These are phyloP conservation scores for Gari tellinella DNA, from an alignment of 2,888 invertebrate species.

Conservation along the genomic window DNA sequence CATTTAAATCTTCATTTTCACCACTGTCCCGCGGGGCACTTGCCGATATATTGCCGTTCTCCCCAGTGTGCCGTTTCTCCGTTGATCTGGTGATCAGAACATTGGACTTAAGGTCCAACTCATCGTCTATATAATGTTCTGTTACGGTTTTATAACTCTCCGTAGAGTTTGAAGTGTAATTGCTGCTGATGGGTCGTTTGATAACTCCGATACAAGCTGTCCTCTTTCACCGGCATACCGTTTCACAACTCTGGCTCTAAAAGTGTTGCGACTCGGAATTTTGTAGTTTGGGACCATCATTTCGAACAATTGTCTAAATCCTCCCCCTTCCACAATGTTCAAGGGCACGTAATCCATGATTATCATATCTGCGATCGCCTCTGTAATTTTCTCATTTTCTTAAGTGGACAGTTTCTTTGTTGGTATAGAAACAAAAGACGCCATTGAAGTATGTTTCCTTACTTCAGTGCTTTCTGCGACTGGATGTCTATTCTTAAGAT, in stretches of 20 bases:
- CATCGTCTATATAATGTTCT: slow-evolving; percentile 3
- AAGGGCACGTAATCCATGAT: neutral
- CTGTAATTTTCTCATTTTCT: neutral
- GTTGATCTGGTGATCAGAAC: slow-evolving; percentile 20
- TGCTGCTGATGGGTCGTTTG: slow-evolving; percentile 1
- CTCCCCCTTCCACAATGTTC: neutral
- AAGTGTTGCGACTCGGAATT: slow-evolving; percentile 14
- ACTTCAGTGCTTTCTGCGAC: too few species aligned
- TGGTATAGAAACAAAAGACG: too few species aligned
- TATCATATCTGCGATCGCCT: neutral
- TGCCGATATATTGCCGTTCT: too few species aligned
- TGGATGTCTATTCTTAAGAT: too few species aligned
- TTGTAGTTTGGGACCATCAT: slow-evolving; percentile 16
- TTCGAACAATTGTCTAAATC: neutral
- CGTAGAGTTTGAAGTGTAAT: slow-evolving; percentile 20
- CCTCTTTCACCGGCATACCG: slow-evolving; percentile 1
- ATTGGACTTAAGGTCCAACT: slow-evolving; percentile 10
- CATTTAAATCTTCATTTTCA: too few species aligned
- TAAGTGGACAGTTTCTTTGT: neutral
- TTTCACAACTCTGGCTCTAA: slow-evolving; percentile 15
- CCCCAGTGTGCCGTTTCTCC: slow-evolving; percentile 16
- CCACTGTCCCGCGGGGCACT: too few species aligned
- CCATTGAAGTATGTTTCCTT: too few species aligned
- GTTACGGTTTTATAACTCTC: slow-evolving; percentile 17
- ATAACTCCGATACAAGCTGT: neutral